Conservation (phyloP, 2,797 vertebrate species). For the Sparidentex hasta region DNA sequence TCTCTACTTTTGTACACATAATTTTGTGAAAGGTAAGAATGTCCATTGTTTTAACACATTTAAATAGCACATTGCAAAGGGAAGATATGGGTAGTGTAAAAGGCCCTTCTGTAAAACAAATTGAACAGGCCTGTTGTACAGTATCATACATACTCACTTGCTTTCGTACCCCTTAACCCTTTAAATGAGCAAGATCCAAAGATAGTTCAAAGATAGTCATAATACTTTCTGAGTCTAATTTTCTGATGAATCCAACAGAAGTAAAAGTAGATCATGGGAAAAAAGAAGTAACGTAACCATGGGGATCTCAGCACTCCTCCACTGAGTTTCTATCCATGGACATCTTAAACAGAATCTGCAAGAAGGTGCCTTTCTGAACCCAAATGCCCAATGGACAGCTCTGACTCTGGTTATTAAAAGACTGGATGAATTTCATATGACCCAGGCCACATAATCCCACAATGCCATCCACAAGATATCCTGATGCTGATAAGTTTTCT, state of each 20-base stretch:
- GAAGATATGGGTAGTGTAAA: no score
- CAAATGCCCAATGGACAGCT: background rate
- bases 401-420: background rate
- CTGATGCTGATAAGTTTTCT: background rate
- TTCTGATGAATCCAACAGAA: background rate
- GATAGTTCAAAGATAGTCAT: background rate
- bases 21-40: no score
- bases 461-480: background rate
- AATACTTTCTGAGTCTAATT: background rate
- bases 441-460: no score
- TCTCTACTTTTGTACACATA: no score
- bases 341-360: background rate
- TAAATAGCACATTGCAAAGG: no score
- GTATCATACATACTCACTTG: background rate
- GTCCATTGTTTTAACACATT: no score
- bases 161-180: background rate
- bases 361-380: background rate
- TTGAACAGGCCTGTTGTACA: no score
- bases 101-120: no score
- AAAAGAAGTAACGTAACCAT: background rate
- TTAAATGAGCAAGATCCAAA: background rate
- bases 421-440: background rate
- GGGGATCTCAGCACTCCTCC: background rate
- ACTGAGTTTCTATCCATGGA: background rate
- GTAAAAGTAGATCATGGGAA: background rate